Percentiles rank a stretch among this genome's conserved stretches.
Conservation (phyloP, 2,888 invertebrate genomes). For the Panzeria rudis region DNA sequence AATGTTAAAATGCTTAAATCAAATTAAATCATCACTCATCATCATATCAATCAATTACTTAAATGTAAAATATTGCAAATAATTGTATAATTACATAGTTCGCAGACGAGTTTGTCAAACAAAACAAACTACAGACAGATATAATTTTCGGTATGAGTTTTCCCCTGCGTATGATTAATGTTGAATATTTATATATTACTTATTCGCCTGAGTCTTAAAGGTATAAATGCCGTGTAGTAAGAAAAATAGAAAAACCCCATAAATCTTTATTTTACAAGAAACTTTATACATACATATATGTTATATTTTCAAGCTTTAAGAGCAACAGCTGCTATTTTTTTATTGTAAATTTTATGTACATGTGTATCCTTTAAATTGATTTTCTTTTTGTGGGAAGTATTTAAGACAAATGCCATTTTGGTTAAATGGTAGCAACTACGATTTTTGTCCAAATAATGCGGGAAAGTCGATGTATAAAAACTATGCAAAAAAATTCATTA, state of each 20-base stretch:
- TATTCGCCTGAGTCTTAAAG: neutral
- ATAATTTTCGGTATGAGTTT: neutral
- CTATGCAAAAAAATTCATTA: no score
- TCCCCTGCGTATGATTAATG: neutral
- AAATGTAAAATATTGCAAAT: neutral
- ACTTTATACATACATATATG: neutral
- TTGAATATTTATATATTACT: neutral
- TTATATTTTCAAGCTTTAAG: neutral
- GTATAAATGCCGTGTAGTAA: no score
- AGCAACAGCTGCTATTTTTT: neutral
- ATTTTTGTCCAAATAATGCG: no score
- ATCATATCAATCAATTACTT: neutral
- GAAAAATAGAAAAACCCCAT: no score
- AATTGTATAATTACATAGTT: neutral
- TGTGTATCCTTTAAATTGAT: neutral
- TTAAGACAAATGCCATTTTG: no score
- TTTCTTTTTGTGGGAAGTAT: neutral
- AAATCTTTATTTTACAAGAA: neutral
- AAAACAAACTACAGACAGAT: neutral
- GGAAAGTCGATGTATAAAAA: neutral
- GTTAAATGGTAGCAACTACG: neutral
- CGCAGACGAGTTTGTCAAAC: neutral
- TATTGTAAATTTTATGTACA: conserved; percentile 2
- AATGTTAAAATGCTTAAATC: neutral
- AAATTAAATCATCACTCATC: conserved; percentile 5